These are phyloP conservation scores for Mycteria americana DNA, from an alignment of 2,797 vertebrate species.

Conservation along the genomic window DNA sequence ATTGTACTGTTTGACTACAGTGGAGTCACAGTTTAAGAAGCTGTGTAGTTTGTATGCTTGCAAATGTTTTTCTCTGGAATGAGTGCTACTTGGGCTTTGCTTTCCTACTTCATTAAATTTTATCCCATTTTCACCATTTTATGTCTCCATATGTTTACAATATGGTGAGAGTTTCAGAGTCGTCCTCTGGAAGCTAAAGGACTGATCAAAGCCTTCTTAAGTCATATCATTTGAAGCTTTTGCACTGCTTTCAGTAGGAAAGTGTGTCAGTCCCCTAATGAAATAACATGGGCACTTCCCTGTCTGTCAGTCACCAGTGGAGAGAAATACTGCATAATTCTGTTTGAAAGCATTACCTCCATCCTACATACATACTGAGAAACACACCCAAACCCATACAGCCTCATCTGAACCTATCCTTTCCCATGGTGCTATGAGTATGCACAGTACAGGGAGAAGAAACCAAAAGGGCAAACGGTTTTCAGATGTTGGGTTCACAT, in stretches of 20 bases:
- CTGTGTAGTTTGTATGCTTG: not conserved
- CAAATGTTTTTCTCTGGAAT: not conserved
- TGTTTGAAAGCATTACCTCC: not conserved
- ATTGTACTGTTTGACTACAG: not conserved
- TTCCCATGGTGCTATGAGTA: not conserved
- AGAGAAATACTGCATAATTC: not conserved
- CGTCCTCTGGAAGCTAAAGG: not conserved
- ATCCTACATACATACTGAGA: not conserved
- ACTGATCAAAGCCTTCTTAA: conserved; percentile 1
- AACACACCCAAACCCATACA: not conserved
- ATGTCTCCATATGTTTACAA: not conserved
- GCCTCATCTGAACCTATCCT: not conserved
- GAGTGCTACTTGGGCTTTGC: not conserved
- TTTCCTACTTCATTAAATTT: not conserved
- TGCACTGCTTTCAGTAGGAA: not conserved
- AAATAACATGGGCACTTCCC: not conserved
- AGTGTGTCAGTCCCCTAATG: not conserved
- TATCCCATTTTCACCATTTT: not conserved
- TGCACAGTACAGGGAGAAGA: not conserved
- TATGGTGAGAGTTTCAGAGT: not conserved
- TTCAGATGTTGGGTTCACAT: not conserved
- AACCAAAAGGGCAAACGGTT: not conserved
- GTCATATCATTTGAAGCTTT: not conserved
- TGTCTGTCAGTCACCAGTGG: not conserved
- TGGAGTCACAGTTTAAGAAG: not conserved